phyloP scores from a whole-genome alignment of 2,888 invertebrate genomes.

The Eristalinus aeneus region DNA sequence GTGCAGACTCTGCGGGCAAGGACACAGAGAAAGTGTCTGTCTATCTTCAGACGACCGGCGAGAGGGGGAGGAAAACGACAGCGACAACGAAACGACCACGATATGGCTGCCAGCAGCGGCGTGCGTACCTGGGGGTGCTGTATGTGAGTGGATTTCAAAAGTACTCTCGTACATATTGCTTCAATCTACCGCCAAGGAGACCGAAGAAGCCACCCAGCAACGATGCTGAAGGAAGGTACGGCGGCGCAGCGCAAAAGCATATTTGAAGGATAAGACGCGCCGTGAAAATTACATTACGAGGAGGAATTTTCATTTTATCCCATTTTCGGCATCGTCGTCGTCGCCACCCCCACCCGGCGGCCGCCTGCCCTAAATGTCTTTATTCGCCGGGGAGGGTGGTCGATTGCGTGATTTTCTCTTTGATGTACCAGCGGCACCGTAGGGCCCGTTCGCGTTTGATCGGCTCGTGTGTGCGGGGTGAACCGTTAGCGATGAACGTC shows the following conservation, averaged over 20 bases:
- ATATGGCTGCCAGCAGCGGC: background rate
- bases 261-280: slow-evolving; percentile 62
- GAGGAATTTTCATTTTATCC: slow-evolving; percentile 30
- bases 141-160: slow-evolving; percentile 63
- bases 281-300: slow-evolving; percentile 56
- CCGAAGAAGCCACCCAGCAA: background rate
- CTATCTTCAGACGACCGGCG: background rate
- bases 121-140: slow-evolving; percentile 30
- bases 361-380: slow-evolving; percentile 46
- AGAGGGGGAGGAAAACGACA: slow-evolving; percentile 11
- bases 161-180: slow-evolving; percentile 56
- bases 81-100: background rate
- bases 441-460: slow-evolving; percentile 60
- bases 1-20: slow-evolving; percentile 14
- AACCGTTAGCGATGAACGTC: slow-evolving; percentile 11
- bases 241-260: slow-evolving; percentile 48
- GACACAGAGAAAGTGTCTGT: background rate
- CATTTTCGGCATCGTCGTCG: background rate
- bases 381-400: slow-evolving; percentile 22
- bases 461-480: slow-evolving; percentile 16
- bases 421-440: slow-evolving; percentile 53
- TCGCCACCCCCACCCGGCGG: background rate
- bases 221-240: slow-evolving; percentile 34
- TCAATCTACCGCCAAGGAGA: slow-evolving; percentile 45
- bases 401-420: slow-evolving; percentile 52